Evolutionary conservation across 2,888 invertebrate species (phyloP), one percentile per base, ranked within the genome.

Genomic region (Epinotia nisella): DNA sequence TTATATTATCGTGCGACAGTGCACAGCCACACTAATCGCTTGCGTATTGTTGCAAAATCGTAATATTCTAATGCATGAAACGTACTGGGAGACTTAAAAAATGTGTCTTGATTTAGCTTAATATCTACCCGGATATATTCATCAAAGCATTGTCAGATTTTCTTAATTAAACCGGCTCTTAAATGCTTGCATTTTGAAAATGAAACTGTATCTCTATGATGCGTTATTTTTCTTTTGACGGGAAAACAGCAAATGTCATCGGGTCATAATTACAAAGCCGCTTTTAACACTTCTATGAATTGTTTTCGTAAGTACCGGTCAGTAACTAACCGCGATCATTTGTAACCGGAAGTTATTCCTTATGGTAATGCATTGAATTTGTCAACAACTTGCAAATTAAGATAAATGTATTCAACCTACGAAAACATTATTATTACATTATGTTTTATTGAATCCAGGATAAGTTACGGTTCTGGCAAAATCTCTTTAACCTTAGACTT

Each of bases 1-100:
- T 89, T 85, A 76, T 77, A 72, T 80, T 79, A 77, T 77, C 80
- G 79, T 83, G 81, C 75, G 81, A 82, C 79, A 77, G 80, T 78
- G 82, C 78, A 76, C 75, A 76, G 39, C 76, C 80, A 67, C 78
- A 78, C 76, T 77, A 76, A 77, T 75, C 75, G 69, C 76, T 74
- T 76, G 70, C 75, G 76, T 73, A 77, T 79, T 77, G 78, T 78
- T 70, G 64, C 68, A 69, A 69, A 69, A 73, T 59, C 64, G n/a
- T 58, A 62, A 58, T 49, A 68, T 24, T 39, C 21, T 61, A 67
- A 61, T 55, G 67, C 7, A 35, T 62, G 41, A 35, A 49, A 35
- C 39, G 60, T 66, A 70, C 61, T 66, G 35, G 15, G 58, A 11
- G 53, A 55, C 29, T 24, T 66, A 41, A 55, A 9, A 45, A n/a